A percentile compares a stretch with the other conserved stretches of the same genome.
phyloP scores from a whole-genome alignment of 2,113 vertebrate genomes.

The Equus przewalskii region DNA sequence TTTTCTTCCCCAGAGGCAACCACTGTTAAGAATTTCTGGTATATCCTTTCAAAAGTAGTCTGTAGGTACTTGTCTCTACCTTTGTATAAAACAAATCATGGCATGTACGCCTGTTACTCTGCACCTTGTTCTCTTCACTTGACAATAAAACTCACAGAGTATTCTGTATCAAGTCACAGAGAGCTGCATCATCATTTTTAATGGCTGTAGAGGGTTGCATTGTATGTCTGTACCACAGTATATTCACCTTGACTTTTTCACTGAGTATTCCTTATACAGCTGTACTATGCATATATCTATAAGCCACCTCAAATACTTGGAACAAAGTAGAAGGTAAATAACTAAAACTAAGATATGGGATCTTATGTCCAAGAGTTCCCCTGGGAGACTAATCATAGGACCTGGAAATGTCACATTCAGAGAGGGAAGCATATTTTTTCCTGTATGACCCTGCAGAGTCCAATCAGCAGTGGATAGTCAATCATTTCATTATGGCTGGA shows the following conservation, averaged over 20 bases:
- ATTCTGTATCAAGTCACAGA: not conserved
- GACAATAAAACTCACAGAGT: not conserved
- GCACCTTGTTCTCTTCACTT: not conserved
- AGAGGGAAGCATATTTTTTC: not conserved
- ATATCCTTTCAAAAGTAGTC: not conserved
- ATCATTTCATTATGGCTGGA: not conserved
- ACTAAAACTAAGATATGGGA: not conserved
- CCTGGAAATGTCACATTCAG: not conserved
- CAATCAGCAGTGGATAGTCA: not conserved
- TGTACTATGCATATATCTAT: not conserved
- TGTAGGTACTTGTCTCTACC: not conserved
- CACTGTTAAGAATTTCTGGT: slow-evolving; percentile 22
- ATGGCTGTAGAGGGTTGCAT: not conserved
- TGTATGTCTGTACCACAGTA: not conserved
- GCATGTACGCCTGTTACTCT: not conserved
- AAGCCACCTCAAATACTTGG: not conserved
- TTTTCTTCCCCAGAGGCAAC: not conserved
- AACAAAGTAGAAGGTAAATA: not conserved
- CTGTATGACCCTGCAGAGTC: not conserved
- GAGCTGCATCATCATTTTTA: not conserved
- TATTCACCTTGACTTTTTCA: slow-evolving; percentile 17
- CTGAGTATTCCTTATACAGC: not conserved
- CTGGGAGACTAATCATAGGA: not conserved
- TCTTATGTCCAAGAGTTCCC: not conserved
- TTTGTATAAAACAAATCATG: not conserved